These are phyloP conservation scores for Lamellibrachia satsuma DNA, from an alignment of 2,888 invertebrate genomes.

Conservation along the genomic window DNA sequence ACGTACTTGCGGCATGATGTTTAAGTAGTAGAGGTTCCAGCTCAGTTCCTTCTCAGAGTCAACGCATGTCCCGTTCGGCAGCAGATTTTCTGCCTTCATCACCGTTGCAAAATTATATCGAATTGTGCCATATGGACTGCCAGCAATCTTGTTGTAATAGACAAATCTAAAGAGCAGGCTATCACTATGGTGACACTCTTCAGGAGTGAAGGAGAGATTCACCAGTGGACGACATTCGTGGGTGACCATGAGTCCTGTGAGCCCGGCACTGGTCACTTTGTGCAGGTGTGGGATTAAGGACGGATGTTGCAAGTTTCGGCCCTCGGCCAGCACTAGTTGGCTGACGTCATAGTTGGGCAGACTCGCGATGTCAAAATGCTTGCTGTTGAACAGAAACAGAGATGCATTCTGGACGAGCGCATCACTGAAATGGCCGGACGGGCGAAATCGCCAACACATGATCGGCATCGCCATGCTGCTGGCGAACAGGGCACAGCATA, in stretches of 20 bases:
- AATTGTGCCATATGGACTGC: background rate
- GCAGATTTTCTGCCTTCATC: background rate
- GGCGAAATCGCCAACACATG: conserved; percentile 26
- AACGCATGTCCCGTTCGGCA: background rate
- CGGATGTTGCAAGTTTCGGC: background rate
- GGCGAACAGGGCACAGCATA: conserved; percentile 37
- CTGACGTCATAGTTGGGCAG: conserved; percentile 1
- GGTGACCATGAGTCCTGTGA: background rate
- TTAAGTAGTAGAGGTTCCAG: background rate
- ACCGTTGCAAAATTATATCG: background rate
- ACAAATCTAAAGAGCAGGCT: background rate
- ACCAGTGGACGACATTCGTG: background rate
- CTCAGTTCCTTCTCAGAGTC: background rate
- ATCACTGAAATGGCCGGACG: background rate
- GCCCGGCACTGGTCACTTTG: background rate
- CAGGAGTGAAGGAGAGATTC: background rate
- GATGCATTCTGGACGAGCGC: conserved; percentile 1
- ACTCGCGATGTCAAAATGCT: background rate
- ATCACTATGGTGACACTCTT: background rate
- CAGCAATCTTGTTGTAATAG: background rate
- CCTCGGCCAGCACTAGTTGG: background rate
- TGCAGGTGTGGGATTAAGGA: background rate
- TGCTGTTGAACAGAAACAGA: conserved; percentile 13
- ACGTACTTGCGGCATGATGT: background rate
- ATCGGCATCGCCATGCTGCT: conserved; percentile 40